Conservation (phyloP, 2,888 invertebrate species). For the Neoascia interrupta region DNA sequence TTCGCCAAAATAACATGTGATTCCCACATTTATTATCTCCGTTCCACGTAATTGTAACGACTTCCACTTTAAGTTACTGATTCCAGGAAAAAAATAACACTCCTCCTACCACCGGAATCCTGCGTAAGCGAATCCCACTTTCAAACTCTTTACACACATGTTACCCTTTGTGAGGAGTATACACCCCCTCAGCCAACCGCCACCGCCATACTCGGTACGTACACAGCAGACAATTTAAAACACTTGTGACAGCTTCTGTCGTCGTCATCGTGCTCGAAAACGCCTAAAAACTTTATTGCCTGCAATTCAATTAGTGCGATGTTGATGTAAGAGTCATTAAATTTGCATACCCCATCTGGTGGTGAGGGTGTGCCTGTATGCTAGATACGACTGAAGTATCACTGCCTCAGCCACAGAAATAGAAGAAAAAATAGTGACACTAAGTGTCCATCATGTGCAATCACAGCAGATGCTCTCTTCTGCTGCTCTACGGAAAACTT, state of each 20-base stretch:
- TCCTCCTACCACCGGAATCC: neutral
- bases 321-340: slow-evolving; percentile 69
- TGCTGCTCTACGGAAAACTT: slow-evolving; percentile 21
- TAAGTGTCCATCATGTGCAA: slow-evolving; percentile 63
- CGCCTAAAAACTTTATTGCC: slow-evolving; percentile 68
- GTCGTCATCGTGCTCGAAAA: slow-evolving; percentile 39
- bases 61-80: slow-evolving; percentile 48
- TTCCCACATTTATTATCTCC: slow-evolving; percentile 40
- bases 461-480: slow-evolving; percentile 56
- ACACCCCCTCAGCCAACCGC: neutral
- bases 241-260: slow-evolving; percentile 56
- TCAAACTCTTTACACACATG: slow-evolving; percentile 50
- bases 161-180: slow-evolving; percentile 26
- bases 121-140: slow-evolving; percentile 20
- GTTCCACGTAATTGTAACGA: slow-evolving; percentile 60
- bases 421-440: slow-evolving; percentile 39
- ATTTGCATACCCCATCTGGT: slow-evolving; percentile 67
- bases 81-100: slow-evolving; percentile 13
- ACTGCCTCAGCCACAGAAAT: no score
- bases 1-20: slow-evolving; percentile 38
- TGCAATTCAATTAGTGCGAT: slow-evolving; percentile 69
- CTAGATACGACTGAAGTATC: slow-evolving; percentile 2
- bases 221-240: slow-evolving; percentile 59
- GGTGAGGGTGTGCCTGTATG: neutral
- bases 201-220: neutral